Evolutionary conservation across 2,797 vertebrate genomes (phyloP).

Genomic region (Merluccius polli): DNA sequence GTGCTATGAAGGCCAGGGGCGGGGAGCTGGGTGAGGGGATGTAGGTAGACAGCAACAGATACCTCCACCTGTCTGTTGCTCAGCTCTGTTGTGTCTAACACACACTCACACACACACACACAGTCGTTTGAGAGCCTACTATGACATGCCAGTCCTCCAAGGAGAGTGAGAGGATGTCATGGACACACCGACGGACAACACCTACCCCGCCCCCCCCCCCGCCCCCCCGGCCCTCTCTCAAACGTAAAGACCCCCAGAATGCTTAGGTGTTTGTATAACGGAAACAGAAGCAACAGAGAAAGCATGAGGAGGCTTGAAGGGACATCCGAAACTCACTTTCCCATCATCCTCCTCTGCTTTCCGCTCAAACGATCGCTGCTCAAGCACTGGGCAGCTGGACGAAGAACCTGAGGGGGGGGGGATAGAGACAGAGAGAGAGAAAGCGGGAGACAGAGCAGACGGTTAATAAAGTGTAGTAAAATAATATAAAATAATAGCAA

Average conservation of each 20-base stretch:
- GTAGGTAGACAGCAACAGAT: slow-evolving; percentile 40
- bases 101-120: neutral
- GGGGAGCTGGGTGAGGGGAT: slow-evolving; percentile 19
- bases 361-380: slow-evolving; percentile 66
- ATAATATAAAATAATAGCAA: neutral
- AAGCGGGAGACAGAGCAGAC: neutral
- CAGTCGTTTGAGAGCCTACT: slow-evolving; percentile 7
- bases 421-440: neutral
- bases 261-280: slow-evolving; percentile 22
- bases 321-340: slow-evolving; percentile 63
- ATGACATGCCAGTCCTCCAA: slow-evolving; percentile 37
- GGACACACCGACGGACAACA: slow-evolving; percentile 27
- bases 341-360: slow-evolving; percentile 69
- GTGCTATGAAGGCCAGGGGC: slow-evolving; percentile 19
- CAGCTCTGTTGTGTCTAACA: slow-evolving; percentile 45
- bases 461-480: neutral
- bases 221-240: slow-evolving; percentile 9
- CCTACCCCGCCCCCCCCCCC: neutral
- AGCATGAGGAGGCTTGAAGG: slow-evolving; percentile 9
- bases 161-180: slow-evolving; percentile 20
- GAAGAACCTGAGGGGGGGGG: slow-evolving; percentile 40
- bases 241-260: slow-evolving; percentile 20
- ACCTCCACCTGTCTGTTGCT: slow-evolving; percentile 41
- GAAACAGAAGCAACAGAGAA: slow-evolving; percentile 19
- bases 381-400: slow-evolving; percentile 47